Base-by-base conservation (phyloP, 1,140 invertebrate species). In the Bombus soroeensis region DNA sequence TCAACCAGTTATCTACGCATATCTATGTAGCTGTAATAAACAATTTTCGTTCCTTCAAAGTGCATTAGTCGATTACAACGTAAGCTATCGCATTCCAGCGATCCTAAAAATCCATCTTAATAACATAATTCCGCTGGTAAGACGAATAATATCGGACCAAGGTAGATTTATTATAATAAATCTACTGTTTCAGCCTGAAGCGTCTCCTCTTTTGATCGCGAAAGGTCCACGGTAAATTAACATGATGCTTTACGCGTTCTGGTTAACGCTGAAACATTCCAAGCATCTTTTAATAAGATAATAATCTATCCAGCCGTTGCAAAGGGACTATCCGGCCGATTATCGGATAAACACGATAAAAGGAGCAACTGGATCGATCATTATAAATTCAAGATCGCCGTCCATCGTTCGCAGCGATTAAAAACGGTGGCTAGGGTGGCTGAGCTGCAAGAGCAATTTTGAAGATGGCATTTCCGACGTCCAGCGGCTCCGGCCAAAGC, bases 381-480 rank as follows among this genome's bases (percentile, higher is more conserved):
- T 73, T 73, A 73, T 28, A 73, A 43, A 73, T 73, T 73, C 71
- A 73, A 37, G 12, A 22, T 72, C 25, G 71, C 13, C 39, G 71
- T 9, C 8, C 28, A 10, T 28, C 71, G 71, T 37, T 12, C 37
- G 25, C 3, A 34, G 34, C 53, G 34, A 59, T 76, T 76, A 76
- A 57, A 76, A 34, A 59, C n/a, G 22, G 53, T 25, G 22, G 74
- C 34, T 28, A 37, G n/a, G 10, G 12, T 28, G 18, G 53, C 25
- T n/a, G 32, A 13, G n/a, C n/a, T 3, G 18, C 34, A 32, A 62
- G 25, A 59, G 68, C 78, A 84, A 89, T 89, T 89, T 81, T 39
- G 32, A 83, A 72, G 79, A 87, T 89, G 70, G 83, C 81, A 71
- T 76, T 89, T 77, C 86, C 84, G 70, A 76, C 75, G 18, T 37